phyloP scores from a whole-genome alignment of 2,113 vertebrate genomes.

The Apodemus sylvaticus region DNA sequence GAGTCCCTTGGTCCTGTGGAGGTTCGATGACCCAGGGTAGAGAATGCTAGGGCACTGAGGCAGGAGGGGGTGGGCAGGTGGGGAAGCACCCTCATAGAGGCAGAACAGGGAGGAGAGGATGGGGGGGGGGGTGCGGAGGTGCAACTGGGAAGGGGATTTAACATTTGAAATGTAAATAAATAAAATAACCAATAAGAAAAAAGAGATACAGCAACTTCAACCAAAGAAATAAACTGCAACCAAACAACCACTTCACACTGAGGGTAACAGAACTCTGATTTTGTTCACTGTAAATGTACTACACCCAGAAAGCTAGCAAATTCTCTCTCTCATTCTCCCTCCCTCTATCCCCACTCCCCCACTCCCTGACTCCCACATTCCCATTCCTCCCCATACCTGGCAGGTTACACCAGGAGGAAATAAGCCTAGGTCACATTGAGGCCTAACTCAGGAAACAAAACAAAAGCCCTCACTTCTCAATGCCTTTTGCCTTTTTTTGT shows the following conservation, averaged over 20 bases:
- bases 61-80: too few relatives aligned
- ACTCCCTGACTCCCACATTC: too few relatives aligned
- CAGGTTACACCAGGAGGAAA: neutral
- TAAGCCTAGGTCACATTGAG: neutral
- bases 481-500: neutral
- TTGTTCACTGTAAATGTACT: neutral
- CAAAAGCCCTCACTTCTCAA: neutral
- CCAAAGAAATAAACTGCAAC: neutral
- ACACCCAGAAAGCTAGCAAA: neutral
- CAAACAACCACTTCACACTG: neutral
- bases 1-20: too few relatives aligned
- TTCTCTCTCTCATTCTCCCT: neutral
- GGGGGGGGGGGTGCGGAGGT: too few relatives aligned
- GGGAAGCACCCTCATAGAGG: too few relatives aligned
- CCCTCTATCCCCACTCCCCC: neutral
- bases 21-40: too few relatives aligned
- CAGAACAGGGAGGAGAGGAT: too few relatives aligned
- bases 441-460: neutral
- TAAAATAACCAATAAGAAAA: too few relatives aligned
- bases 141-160: too few relatives aligned
- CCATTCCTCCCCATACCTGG: too few relatives aligned
- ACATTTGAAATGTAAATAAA: too few relatives aligned
- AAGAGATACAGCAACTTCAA: neutral
- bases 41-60: too few relatives aligned
- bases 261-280: neutral